Evolutionary conservation across 2,888 invertebrate genomes (phyloP).

Genomic region (Trimorus sp.): DNA sequence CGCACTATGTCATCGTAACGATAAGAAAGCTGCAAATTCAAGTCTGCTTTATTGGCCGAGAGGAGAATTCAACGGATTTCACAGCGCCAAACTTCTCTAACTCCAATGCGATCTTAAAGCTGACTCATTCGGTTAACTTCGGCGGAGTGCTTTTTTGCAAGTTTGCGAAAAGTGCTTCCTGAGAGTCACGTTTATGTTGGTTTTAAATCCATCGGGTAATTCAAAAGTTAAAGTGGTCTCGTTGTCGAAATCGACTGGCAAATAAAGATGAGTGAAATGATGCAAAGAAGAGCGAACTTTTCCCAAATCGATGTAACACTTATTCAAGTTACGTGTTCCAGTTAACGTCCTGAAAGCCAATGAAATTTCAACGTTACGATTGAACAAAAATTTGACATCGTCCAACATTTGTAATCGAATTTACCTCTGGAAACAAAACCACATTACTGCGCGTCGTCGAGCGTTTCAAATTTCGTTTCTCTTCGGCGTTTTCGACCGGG

Average conservation of each 20-base stretch:
- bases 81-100: constrained; percentile 69
- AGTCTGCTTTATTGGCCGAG: constrained; percentile 57
- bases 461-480: constrained; percentile 73
- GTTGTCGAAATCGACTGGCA: constrained; percentile 62
- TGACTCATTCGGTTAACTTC: constrained; percentile 65
- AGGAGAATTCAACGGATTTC: constrained; percentile 66
- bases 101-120: constrained; percentile 58
- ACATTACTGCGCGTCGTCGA: constrained; percentile 67
- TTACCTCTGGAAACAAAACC: constrained; percentile 43
- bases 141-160: constrained; percentile 64
- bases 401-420: background rate
- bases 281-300: constrained; percentile 10
- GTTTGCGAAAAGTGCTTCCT: constrained; percentile 67
- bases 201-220: constrained; percentile 68
- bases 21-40: constrained; percentile 66
- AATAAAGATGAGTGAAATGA: constrained; percentile 55
- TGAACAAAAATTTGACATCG: background rate
- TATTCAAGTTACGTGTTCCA: background rate
- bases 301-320: constrained; percentile 10
- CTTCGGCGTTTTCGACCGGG: constrained; percentile 11
- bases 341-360: constrained; percentile 17
- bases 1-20: constrained; percentile 68
- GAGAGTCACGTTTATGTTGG: constrained; percentile 68
- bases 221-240: constrained; percentile 64
- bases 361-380: background rate